Percentiles rank a stretch among this genome's conserved stretches.
Evolutionary conservation across 2,797 vertebrate genomes (phyloP).

Genomic region (Typhlichthys subterraneus): DNA sequence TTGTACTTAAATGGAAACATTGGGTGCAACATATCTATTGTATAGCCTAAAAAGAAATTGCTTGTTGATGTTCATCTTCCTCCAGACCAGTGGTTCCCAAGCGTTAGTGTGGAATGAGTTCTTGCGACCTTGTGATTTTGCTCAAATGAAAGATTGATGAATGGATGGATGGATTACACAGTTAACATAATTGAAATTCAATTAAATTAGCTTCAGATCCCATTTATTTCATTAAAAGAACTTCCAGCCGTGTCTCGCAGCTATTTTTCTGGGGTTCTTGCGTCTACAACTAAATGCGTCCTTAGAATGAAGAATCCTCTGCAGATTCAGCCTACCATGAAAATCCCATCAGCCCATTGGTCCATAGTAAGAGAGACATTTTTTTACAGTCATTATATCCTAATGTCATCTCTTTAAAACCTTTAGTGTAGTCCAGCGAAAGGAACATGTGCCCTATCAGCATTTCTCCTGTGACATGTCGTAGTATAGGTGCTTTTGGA

Average conservation of each 20-base stretch:
- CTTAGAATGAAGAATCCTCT: constrained; percentile 38
- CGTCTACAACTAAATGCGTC: neutral
- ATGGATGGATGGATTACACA: neutral
- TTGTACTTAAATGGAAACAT: constrained; percentile 33
- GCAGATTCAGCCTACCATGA: constrained; percentile 60
- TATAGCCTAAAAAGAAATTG: constrained; percentile 11
- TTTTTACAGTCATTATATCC: constrained; percentile 59
- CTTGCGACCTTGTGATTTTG: neutral
- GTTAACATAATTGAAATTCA: constrained; percentile 25
- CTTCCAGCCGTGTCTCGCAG: too few species aligned
- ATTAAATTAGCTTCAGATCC: constrained; percentile 34
- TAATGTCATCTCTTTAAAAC: constrained; percentile 64
- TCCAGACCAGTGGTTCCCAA: neutral
- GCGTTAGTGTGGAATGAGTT: neutral
- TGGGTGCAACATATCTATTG: constrained; percentile 16
- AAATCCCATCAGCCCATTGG: constrained; percentile 65
- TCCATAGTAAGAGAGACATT: constrained; percentile 59
- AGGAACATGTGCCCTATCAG: constrained; percentile 59
- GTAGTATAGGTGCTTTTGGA: constrained; percentile 60
- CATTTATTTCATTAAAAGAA: constrained; percentile 26
- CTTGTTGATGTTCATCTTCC: constrained; percentile 2
- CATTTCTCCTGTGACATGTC: constrained; percentile 51
- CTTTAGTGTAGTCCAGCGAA: constrained; percentile 61
- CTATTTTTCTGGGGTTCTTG: too few species aligned
- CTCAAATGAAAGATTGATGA: constrained; percentile 5